Conservation (phyloP, 1,140 invertebrate genomes). For the Zaprionus vittiger region DNA sequence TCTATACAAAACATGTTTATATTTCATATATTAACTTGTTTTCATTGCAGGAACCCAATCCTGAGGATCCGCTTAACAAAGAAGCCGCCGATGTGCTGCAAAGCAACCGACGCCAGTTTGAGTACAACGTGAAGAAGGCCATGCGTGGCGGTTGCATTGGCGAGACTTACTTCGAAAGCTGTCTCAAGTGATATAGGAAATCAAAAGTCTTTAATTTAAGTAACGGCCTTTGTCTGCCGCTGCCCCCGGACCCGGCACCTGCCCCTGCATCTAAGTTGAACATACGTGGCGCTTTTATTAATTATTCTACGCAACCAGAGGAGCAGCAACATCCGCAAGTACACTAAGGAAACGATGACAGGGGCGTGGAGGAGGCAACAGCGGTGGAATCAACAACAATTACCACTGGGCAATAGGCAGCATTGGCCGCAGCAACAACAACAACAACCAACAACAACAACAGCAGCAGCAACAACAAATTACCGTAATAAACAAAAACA, state of each 20-base stretch:
- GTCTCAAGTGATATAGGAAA: conserved; percentile 94
- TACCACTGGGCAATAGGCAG: neutral
- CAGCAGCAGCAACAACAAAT: conserved; percentile 59
- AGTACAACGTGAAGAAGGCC: conserved; percentile 97
- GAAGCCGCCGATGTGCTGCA: conserved; percentile 99
- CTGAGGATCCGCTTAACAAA: conserved; percentile 99
- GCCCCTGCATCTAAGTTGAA: conserved; percentile 18
- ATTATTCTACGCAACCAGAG: conserved; percentile 49
- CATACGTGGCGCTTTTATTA: conserved; percentile 60
- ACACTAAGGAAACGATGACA: neutral
- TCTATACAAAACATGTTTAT: neutral
- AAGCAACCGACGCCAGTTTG: conserved; percentile 96
- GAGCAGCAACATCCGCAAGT: conserved; percentile 18
- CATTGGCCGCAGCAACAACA: neutral
- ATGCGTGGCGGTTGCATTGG: conserved; percentile 98
- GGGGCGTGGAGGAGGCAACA: neutral
- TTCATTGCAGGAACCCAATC: conserved; percentile 95
- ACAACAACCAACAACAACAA: conserved; percentile 13
- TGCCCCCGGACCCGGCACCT: conserved; percentile 34
- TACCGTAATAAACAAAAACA: conserved; percentile 76
- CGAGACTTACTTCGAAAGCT: conserved; percentile 96
- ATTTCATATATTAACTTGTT: neutral
- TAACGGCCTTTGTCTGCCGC: conserved; percentile 44
- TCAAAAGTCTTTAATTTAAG: conserved; percentile 83
- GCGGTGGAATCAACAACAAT: conserved; percentile 13